Base-by-base conservation (phyloP, 2,113 vertebrate species). In the Cepphus grylle region DNA sequence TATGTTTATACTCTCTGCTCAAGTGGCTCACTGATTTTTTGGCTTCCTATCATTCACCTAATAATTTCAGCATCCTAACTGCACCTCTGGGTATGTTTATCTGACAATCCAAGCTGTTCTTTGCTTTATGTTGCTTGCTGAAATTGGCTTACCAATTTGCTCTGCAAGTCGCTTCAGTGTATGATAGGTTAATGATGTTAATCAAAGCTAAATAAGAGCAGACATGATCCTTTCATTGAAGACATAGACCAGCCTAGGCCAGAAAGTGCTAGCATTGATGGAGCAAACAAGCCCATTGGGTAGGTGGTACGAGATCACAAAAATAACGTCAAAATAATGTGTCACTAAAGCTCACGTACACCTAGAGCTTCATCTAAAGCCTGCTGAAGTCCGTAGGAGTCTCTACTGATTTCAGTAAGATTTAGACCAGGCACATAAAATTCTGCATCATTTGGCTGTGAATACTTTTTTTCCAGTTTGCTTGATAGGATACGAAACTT, bases 1-100 rank as follows among this genome's bases (percentile, higher is more conserved):
- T 98, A 99, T 98, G 97, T 96, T 97, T 97, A 96, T 98, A 97
- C 97, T 98, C 98, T 98, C 96, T 94, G 96, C 95, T 98, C 97
- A 98, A 98, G 98, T 98, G 98, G 97, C 97, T 98, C 94, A 95
- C 97, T 94, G 96, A 92, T 94, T 98, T 98, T 98, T 97, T 97
- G 98, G 97, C 96, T 98, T 94, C 96, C 96, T 92, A 86, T 97
- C 43, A 82, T 96, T 97, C 97, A 97, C 97, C 98, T 98, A 98
- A 97, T 98, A 97, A 98, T 98, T 98, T 95, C 97, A 97, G 95
- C 93, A 95, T 98, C 96, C 96, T 97, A 98, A 98, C 65, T 84
- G 97, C 97, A 97, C 98, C 97, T 98, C 96, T 96, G 98, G 97
- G 98, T 92, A 91, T 78, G 65, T 96, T 97, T 97, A 97, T 97